phyloP scores from a whole-genome alignment of 2,888 invertebrate species.

The Rhamnusium bicolor region DNA sequence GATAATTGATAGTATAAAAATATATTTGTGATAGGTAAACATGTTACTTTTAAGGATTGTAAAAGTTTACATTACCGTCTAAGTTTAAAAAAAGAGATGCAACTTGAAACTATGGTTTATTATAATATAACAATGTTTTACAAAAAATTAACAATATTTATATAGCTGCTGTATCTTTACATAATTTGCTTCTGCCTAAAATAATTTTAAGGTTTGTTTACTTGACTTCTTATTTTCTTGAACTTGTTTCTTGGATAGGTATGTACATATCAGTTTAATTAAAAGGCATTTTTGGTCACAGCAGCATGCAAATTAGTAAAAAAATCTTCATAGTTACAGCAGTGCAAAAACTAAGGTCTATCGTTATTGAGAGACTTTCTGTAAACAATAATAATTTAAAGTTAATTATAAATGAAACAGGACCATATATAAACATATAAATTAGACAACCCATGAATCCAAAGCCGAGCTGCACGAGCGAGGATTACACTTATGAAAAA shows the following conservation, averaged over 20 bases:
- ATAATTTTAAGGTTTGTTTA: not conserved
- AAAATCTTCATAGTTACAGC: conserved; percentile 15
- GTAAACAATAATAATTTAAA: not conserved
- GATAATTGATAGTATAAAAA: too few species aligned
- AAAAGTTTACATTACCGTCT: too few species aligned
- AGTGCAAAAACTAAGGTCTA: conserved; percentile 19
- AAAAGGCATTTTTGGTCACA: not conserved
- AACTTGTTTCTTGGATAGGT: not conserved
- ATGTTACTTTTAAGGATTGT: too few species aligned
- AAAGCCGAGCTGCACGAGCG: too few species aligned
- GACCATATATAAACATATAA: too few species aligned
- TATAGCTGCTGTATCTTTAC: conserved; percentile 12
- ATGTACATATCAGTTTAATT: not conserved
- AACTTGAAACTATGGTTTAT: not conserved
- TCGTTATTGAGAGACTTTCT: conserved; percentile 9
- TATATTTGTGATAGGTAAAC: too few species aligned
- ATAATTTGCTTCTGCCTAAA: conserved; percentile 13
- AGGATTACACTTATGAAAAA: too few species aligned
- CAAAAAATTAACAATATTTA: conserved; percentile 12
- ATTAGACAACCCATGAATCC: too few species aligned
- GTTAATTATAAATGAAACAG: too few species aligned
- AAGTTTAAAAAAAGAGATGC: too few species aligned
- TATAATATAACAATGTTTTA: conserved; percentile 11
- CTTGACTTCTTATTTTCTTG: conserved; percentile 6
- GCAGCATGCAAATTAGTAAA: conserved; percentile 18